These are phyloP conservation scores for Brachionus sp. DNA, from an alignment of 1,140 invertebrate genomes.

Conservation along the genomic window DNA sequence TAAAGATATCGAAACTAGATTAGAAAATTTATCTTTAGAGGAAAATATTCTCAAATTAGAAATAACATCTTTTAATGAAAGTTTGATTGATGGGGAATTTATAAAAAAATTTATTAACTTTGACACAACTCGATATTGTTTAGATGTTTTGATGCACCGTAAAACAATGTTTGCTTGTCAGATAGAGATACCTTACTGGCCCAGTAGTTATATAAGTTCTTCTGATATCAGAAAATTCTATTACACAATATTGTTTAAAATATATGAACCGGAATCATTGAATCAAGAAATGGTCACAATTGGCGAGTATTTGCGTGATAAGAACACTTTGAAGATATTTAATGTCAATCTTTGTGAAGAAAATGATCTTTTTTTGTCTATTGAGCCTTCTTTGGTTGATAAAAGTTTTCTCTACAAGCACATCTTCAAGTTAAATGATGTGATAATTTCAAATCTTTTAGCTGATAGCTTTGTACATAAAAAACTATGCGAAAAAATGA, in stretches of 20 bases:
- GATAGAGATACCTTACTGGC: neutral
- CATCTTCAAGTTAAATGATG: neutral
- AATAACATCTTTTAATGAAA: neutral
- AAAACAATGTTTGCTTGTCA: constrained; percentile 31
- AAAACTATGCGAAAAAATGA: neutral
- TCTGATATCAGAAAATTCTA: neutral
- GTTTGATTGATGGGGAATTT: neutral
- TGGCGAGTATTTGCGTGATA: neutral
- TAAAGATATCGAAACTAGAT: neutral
- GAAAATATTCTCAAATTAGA: neutral
- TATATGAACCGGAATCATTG: neutral
- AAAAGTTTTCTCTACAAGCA: neutral
- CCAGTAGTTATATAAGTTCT: constrained; percentile 12
- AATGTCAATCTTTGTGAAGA: neutral
- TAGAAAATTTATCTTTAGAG: neutral
- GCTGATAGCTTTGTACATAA: neutral
- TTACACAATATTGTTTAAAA: neutral
- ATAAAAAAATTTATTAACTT: constrained; percentile 28
- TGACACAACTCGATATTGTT: neutral
- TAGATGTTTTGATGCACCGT: constrained; percentile 34
- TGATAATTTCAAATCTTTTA: neutral
- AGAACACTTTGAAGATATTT: neutral
- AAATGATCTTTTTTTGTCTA: constrained; percentile 3
- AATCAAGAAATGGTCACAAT: neutral
- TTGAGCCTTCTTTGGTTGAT: neutral